A percentile compares a stretch with the other conserved stretches of the same genome.
These are phyloP conservation scores for Aphaenogaster ashmeadi DNA, from an alignment of 1,140 invertebrate species.

Conservation along the genomic window DNA sequence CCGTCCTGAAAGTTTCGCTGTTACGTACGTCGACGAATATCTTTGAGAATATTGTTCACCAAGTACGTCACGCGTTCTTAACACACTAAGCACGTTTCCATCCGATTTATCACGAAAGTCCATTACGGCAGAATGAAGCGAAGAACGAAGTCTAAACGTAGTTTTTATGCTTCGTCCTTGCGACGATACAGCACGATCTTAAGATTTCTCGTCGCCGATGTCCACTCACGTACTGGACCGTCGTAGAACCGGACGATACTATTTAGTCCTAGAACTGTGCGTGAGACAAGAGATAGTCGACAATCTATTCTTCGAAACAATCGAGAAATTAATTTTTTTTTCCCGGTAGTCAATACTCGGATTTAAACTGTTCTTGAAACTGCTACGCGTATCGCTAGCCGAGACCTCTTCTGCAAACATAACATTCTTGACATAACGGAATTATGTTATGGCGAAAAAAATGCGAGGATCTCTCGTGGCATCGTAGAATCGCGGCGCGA, in stretches of 20 bases:
- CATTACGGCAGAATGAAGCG: constrained; percentile 2
- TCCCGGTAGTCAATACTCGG: background rate
- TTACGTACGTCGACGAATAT: background rate
- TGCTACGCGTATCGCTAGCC: background rate
- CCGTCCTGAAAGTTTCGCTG: background rate
- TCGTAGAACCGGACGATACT: background rate
- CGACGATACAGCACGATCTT: constrained; percentile 58
- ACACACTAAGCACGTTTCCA: constrained; percentile 31
- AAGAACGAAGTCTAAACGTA: constrained; percentile 24
- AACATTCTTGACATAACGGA: constrained; percentile 15
- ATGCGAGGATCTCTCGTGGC: background rate
- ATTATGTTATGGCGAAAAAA: constrained; percentile 49
- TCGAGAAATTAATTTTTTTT: constrained; percentile 19
- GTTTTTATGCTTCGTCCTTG: constrained; percentile 29
- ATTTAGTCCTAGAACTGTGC: constrained; percentile 18
- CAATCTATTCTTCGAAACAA: constrained; percentile 34
- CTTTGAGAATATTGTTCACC: background rate
- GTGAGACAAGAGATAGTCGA: constrained; percentile 27
- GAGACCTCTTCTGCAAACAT: background rate
- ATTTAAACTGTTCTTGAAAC: background rate
- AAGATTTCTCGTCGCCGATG: constrained; percentile 2
- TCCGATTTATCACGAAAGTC: constrained; percentile 34
- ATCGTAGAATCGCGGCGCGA: background rate
- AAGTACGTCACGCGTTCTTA: background rate
- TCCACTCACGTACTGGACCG: constrained; percentile 42